Base-by-base conservation (phyloP, 2,113 vertebrate genomes). In the Perca flavescens region DNA sequence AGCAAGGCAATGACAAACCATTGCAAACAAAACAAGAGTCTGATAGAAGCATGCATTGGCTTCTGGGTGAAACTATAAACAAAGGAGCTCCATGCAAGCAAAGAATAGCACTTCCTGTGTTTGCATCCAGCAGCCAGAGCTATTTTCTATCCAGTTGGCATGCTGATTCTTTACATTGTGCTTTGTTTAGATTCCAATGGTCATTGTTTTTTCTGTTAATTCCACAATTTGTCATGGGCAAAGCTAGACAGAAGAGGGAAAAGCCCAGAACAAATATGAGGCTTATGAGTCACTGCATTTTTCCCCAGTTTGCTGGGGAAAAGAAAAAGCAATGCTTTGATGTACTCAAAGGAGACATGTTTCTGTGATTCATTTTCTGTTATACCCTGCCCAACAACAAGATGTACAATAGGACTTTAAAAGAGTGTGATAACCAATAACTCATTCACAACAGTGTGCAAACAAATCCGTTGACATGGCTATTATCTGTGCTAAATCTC, bases 181-280 rank as follows among this genome's bases (percentile, higher is more conserved):
- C 47, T 90, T 91, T 82, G 65, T 85, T 80, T 15, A 8, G 17
- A 21, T 49, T 77, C 75, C 77, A 74, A 3, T 60, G 58, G 22
- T 73, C 77, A 57, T 74, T 89, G 77, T 88, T 68, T 47, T 28
- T 50, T 36, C 68, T 58, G 40, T 74, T 82, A 73, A 84, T 84
- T 76, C 78, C 60, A 53, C 64, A 76, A 65, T 87, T 84, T 74
- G 50, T 82, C 31, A 71, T 40, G 31, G 71, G 16, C 36, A 62
- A 62, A 56, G 47, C 28, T 54, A 58, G 79, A 84, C 83, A 80
- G 53, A 76, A 17, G 47, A 3, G 21, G 25, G 31, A 2, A 34
- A 60, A 47, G 22, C 0, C n/a, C 71, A 47, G 75, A 77, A 83
- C 72, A 84, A 88, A 76, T 64, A 76, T 5, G 22, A 60, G 25